Evolutionary conservation across 2,797 vertebrate genomes (phyloP).

Genomic region (Mormyrus proboscirostris): DNA sequence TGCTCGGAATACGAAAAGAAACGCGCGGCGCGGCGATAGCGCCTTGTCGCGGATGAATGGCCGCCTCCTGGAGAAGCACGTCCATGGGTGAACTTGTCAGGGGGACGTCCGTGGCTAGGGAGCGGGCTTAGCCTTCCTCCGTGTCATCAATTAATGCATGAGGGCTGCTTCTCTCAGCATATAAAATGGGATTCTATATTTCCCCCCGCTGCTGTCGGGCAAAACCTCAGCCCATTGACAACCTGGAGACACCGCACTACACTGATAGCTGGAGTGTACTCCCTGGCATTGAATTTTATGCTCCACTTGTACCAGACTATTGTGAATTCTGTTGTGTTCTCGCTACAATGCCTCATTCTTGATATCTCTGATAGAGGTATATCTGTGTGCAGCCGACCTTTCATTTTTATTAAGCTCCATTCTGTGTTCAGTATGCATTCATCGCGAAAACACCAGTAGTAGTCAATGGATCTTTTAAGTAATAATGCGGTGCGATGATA

Average conservation of each 20-base stretch:
- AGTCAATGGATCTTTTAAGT: not conserved
- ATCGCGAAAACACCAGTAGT: not conserved
- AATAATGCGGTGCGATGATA: not conserved
- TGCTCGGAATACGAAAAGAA: not conserved
- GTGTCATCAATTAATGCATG: constrained; percentile 13
- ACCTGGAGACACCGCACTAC: not conserved
- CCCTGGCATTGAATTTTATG: not conserved
- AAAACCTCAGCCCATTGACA: not conserved
- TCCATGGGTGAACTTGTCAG: not conserved
- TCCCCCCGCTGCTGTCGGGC: not conserved
- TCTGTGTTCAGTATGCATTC: constrained; percentile 5
- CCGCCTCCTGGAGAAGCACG: not conserved
- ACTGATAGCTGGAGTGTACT: constrained; percentile 11
- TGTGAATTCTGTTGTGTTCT: constrained; percentile 4
- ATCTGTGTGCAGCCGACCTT: not conserved
- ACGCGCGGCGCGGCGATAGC: not conserved
- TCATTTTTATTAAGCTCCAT: not conserved
- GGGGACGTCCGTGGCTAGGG: not conserved
- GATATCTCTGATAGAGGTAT: constrained; percentile 15
- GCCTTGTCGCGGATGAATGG: not conserved
- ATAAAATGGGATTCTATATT: not conserved
- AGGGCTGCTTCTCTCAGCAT: constrained; percentile 11
- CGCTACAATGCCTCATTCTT: not conserved
- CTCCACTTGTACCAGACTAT: constrained; percentile 6
- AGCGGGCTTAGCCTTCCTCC: not conserved